Evolutionary conservation across 2,797 vertebrate species (phyloP), one percentile per base, ranked within the genome.

Genomic region (Margarornis squamiger): DNA sequence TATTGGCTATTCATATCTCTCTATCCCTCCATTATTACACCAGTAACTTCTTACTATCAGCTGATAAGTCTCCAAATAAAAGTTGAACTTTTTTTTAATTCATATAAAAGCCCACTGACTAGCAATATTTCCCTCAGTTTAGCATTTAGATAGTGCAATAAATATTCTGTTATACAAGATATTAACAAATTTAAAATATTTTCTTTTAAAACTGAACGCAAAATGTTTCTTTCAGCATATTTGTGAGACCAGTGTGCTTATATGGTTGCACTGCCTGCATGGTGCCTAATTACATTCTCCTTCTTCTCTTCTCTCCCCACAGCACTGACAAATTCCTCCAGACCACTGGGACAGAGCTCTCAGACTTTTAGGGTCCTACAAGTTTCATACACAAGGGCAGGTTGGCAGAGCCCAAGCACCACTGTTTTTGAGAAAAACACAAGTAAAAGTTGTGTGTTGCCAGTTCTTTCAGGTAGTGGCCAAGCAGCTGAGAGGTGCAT

Each of bases 121-220:
- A 59, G 58, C 23, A 83, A n/a, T 84, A 92, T 71, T 88, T 95
- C 73, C 38, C 38, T 52, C 46, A 49, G 32, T 68, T 88, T 84
- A 81, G 73, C 87, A 38, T 92, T 94, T 92, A 70, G 65, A 93
- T 68, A 76, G 89, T 26, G 68, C 32, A 58, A 88, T 86, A 81
- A 81, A 88, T 76, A 84, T 73, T 81, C 38, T 65, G 18, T 46
- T 80, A 77, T 39, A n/a, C 59, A 48, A 49, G 68, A 81, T 57
- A 73, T 54, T 57, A 95, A 78, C 38, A 77, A 75, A 68, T 52
- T 58, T 48, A 32, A 74, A 63, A 71, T 52, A 46, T 71, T 88
- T 67, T 57, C 5, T 79, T 88, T 72, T 89, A 68, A 82, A 86
- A 66, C 20, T 45, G 72, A 83, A 85, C 30, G n/a, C 65, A 48